These are phyloP conservation scores for Chinchilla lanigera DNA, from an alignment of 2,113 vertebrate genomes.

Conservation along the genomic window DNA sequence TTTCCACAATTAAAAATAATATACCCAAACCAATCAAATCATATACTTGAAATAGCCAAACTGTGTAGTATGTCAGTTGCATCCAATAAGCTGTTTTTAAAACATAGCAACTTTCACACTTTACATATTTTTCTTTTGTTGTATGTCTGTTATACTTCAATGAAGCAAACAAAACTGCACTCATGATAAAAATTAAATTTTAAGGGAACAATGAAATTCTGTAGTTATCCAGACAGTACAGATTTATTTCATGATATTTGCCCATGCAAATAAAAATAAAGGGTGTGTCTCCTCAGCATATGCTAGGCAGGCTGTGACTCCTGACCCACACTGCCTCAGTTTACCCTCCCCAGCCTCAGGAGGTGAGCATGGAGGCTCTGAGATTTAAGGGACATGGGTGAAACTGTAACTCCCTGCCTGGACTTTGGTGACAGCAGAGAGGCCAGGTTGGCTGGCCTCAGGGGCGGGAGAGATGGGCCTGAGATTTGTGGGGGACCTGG, in stretches of 20 bases:
- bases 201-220: not conserved
- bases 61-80: not conserved
- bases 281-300: not conserved
- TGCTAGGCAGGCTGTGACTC: not conserved
- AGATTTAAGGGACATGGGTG: too few relatives aligned
- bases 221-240: not conserved
- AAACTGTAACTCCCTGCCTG: not conserved
- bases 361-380: not conserved
- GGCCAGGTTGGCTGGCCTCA: rapidly evolving
- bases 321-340: not conserved
- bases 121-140: not conserved
- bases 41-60: not conserved
- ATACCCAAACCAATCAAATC: not conserved
- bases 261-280: not conserved
- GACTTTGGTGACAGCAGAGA: not conserved
- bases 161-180: not conserved
- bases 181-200: not conserved
- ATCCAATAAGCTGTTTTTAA: not conserved
- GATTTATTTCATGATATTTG: not conserved
- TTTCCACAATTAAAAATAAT: not conserved
- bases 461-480: not conserved
- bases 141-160: not conserved
- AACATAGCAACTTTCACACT: not conserved
- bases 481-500: too few relatives aligned
- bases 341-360: not conserved